Evolutionary conservation across 2,888 invertebrate genomes (phyloP), one percentile per base, ranked within the genome.

Genomic region (Harmothoe impar): DNA sequence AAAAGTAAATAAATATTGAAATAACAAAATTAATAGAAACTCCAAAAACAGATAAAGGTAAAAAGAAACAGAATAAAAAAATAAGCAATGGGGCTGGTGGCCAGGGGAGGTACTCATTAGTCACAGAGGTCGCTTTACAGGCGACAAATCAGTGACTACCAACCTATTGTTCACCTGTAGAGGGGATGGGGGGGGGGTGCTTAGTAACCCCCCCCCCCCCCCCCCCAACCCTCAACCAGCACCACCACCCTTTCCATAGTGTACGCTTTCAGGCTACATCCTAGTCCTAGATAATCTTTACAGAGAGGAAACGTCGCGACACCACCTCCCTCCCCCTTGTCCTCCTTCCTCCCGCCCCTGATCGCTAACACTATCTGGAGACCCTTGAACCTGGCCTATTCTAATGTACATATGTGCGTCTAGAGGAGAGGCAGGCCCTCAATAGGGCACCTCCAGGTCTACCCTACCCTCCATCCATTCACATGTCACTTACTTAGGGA

Each of bases 91-190:
- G 72, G 72, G 72, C 29, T 15, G 72, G 23, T n/a, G 62, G 25
- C 62, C 62, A 20, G 33, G 78, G 78, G 78, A 78, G 31, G 35
- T 29, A 29, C 43, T 84, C 84, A 84, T 84, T 84, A 84, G 84
- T 84, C 84, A 84, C 33, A 35, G 43, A 35, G 51, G 43, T 33
- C 23, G n/a, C 62, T 62, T 23, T 84, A 15, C 84, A 84, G 84
- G 84, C 29, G 84, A 84, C 84, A 84, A 84, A 84, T 84, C 84
- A 84, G 15, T 29, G 84, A 43, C 35, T 20, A 62, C 62, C 62
- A 62, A 15, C 23, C 23, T 77, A 77, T 77, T 77, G 25, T 77
- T 77, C 29, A 17, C 77, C 31, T 77, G 77, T 10, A 23, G 23
- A 5, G 62, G 62, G 23, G 20, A 15, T 5, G 62, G 62, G 62